Evolutionary conservation across 2,888 invertebrate species (phyloP).

Genomic region (Leucophenga montana): DNA sequence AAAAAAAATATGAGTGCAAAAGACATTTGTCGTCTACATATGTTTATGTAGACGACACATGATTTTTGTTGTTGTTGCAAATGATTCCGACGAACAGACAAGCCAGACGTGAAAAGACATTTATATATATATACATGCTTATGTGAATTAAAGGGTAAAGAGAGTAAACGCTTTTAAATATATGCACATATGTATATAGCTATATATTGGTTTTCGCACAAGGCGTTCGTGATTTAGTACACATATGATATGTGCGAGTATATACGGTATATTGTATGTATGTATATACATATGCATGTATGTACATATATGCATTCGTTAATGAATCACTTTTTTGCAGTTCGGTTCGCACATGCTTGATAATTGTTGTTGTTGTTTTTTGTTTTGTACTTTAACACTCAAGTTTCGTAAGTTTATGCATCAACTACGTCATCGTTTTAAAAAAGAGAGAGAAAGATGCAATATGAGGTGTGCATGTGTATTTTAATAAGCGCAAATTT

Average conservation of each 20-base stretch:
- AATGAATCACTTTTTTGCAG: constrained; percentile 11
- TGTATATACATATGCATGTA: background rate
- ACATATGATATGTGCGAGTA: constrained; percentile 8
- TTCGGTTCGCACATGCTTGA: no score
- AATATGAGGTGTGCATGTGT: background rate
- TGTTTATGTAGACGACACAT: no score
- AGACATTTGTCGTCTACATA: no score
- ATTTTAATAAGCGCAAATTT: background rate
- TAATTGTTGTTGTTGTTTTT: background rate
- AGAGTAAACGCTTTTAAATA: background rate
- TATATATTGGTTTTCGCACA: no score
- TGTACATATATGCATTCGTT: background rate
- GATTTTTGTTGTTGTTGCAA: no score
- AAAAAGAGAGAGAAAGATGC: background rate
- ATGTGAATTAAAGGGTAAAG: constrained; percentile 4
- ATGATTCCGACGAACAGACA: no score
- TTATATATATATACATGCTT: no score
- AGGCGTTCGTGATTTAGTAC: constrained; percentile 18
- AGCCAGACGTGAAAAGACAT: no score
- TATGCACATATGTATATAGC: background rate
- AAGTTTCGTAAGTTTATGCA: constrained; percentile 8
- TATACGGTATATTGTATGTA: no score
- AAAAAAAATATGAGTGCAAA: no score
- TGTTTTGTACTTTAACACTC: background rate
- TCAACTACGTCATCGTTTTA: constrained; percentile 21